Conservation (phyloP, 1,140 invertebrate genomes). For the Saccostrea cuccullata region DNA sequence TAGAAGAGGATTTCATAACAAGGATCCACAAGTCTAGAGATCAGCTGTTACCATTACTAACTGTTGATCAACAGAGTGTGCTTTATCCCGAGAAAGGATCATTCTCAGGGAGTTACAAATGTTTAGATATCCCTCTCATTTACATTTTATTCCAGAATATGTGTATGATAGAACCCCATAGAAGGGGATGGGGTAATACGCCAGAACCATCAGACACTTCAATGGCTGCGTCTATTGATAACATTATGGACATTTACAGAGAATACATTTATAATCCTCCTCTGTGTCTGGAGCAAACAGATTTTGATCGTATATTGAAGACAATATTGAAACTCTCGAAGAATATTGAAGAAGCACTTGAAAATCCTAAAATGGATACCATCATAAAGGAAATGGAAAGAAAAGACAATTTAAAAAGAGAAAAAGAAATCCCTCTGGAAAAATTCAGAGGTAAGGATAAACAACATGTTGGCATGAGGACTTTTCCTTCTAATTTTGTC, state of each 20-base stretch:
- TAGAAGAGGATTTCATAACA: not conserved
- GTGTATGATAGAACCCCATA: not conserved
- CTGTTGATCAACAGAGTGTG: not conserved
- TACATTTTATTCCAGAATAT: not conserved
- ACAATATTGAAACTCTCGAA: not conserved
- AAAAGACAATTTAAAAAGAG: no score
- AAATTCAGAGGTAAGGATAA: no score
- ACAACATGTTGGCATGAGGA: no score
- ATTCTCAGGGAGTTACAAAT: not conserved
- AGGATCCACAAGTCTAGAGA: not conserved
- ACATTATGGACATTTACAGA: not conserved
- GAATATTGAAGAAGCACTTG: not conserved
- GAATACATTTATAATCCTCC: not conserved
- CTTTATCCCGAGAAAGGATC: not conserved
- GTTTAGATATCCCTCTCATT: not conserved
- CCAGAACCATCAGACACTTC: not conserved
- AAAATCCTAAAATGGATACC: not conserved
- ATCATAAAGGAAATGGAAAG: not conserved
- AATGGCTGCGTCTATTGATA: not conserved
- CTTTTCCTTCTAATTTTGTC: no score
- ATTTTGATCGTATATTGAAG: not conserved
- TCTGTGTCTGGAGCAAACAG: not conserved
- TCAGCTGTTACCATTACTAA: not conserved
- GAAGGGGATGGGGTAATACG: not conserved
- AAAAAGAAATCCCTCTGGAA: no score